These are phyloP conservation scores for Caenorhabditis angaria DNA, from an alignment of 2,888 invertebrate species.

Conservation along the genomic window DNA sequence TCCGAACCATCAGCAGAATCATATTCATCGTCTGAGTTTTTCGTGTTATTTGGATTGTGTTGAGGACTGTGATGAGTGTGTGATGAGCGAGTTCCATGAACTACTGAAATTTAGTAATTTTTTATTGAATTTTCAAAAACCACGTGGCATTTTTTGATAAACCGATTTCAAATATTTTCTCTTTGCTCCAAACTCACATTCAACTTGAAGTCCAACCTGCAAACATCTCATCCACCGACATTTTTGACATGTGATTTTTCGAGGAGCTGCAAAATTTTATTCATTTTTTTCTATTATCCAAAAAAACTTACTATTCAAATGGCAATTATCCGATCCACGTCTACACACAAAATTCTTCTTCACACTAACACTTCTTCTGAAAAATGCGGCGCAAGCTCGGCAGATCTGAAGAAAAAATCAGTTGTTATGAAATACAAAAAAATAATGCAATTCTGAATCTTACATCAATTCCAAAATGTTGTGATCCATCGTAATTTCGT, in stretches of 20 bases:
- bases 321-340: constrained; percentile 32
- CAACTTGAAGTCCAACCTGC: constrained; percentile 32
- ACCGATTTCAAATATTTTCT: constrained; percentile 27
- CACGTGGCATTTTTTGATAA: background rate
- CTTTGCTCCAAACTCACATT: constrained; percentile 23
- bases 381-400: constrained; percentile 45
- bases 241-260: constrained; percentile 44
- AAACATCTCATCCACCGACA: constrained; percentile 44
- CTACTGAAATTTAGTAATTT: constrained; percentile 22
- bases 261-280: constrained; percentile 25
- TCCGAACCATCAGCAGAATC: constrained; percentile 35
- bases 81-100: constrained; percentile 17
- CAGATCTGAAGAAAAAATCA: constrained; percentile 33
- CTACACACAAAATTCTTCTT: constrained; percentile 42
- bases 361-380: constrained; percentile 33
- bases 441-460: constrained; percentile 11
- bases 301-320: constrained; percentile 37
- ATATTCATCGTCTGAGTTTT: constrained; percentile 17
- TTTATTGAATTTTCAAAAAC: constrained; percentile 6
- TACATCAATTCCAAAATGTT: constrained; percentile 44
- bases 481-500: constrained; percentile 40
- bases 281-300: background rate
- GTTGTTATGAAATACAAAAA: background rate
- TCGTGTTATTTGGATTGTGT: constrained; percentile 1
- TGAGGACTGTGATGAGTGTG: background rate